Evolutionary conservation across 2,797 vertebrate genomes (phyloP), one percentile per base, ranked within the genome.

Genomic region (Eleutherodactylus coqui): DNA sequence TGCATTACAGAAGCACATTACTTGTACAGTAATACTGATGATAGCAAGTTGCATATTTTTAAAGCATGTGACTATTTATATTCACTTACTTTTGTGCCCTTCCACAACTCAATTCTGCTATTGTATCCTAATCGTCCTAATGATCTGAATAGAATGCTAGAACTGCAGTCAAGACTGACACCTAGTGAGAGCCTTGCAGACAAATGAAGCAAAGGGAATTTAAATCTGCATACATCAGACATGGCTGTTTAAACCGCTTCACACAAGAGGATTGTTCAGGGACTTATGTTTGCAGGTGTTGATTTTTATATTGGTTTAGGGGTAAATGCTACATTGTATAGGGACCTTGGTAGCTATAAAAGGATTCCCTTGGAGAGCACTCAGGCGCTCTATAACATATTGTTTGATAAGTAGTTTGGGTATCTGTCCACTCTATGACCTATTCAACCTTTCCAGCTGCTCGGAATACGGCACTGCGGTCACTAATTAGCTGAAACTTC

Each of bases 361-460:
- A 16, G 27, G 60, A 29, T 32, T 62, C 32, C 62, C 32, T 19
- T 38, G 19, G 17, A 69, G 64, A 34, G 77, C 51, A 53, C 19
- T 75, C 73, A 41, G 5, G 19, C 55, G 24, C 67, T 70, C 67
- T 5, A 14, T 79, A 79, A 79, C 75, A 49, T 49, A 53, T 79
- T 45, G 72, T 6, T 36, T 16, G 41, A 62, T 72, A 16, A 73
- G 53, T 51, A 73, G 32, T 43, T 62, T 34, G 53, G n/a, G 72
- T 67, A n/a, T 55, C 69, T 75, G 55, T 64, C 75, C 64, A 24
- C 47, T 80, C 49, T 4, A 53, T 27, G 82, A 84, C 82, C 82
- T 55, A 69, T 60, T 76, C 82, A 76, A 81, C 47, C 82, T 81
- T 81, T 76, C 76, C 73, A 75, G 67, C 76, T 81, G 58, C 43